These are phyloP conservation scores for Anticlea derivata DNA, from an alignment of 2,888 invertebrate species.

Conservation along the genomic window DNA sequence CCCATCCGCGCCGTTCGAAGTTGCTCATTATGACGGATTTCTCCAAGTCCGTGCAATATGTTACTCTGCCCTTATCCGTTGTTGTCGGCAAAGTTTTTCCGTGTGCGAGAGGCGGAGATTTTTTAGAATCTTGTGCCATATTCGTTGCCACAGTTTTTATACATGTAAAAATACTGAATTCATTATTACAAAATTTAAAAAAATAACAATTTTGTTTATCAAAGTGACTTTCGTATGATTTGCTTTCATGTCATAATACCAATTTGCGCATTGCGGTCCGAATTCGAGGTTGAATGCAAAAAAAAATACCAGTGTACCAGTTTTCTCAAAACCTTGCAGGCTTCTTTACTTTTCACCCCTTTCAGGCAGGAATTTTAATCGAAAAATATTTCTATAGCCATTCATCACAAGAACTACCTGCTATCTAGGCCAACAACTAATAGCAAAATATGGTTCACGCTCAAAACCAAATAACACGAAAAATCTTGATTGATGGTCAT, in stretches of 20 bases:
- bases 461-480: slow-evolving; percentile 49
- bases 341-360: background rate
- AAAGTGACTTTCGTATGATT: background rate
- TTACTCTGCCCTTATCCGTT: slow-evolving; percentile 55
- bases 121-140: slow-evolving; percentile 49
- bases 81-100: slow-evolving; percentile 41
- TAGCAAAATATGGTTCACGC: slow-evolving; percentile 32
- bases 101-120: slow-evolving; percentile 41
- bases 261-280: background rate
- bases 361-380: background rate
- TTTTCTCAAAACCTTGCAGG: background rate
- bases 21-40: slow-evolving; percentile 96
- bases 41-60: slow-evolving; percentile 92
- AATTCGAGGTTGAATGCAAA: background rate
- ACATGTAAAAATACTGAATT: slow-evolving; percentile 25
- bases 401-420: slow-evolving; percentile 16
- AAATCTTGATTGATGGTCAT: slow-evolving; percentile 54
- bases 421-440: slow-evolving; percentile 31
- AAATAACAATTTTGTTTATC: background rate
- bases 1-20: slow-evolving; percentile 96
- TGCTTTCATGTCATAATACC: no score
- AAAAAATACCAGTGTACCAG: no score
- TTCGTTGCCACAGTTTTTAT: slow-evolving; percentile 7
- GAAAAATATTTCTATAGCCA: slow-evolving; percentile 7
- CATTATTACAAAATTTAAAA: slow-evolving; percentile 31